Conservation (phyloP, 1,140 invertebrate species). For the Drosophila lini region DNA sequence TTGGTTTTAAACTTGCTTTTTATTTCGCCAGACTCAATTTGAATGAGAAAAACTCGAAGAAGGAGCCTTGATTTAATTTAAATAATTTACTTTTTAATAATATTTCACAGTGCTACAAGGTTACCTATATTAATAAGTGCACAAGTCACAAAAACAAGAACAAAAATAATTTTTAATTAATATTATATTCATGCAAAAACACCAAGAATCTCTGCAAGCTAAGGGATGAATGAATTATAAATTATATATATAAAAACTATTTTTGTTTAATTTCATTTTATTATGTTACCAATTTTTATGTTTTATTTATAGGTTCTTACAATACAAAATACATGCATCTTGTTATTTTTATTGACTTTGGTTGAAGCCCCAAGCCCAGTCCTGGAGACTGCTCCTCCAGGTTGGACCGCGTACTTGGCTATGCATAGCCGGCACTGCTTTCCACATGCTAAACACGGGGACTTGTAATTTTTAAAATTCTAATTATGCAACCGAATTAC, state of each 20-base stretch:
- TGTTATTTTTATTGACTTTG: background rate
- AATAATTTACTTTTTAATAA: no score
- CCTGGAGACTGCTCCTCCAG: background rate
- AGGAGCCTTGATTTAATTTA: background rate
- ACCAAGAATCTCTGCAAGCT: no score
- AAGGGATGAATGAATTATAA: no score
- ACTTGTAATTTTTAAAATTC: slow-evolving; percentile 70
- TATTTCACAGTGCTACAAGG: no score
- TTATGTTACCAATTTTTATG: no score
- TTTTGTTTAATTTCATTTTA: no score
- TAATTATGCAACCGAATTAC: slow-evolving; percentile 80
- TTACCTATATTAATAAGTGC: no score
- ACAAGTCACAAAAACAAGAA: no score
- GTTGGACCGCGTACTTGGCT: background rate
- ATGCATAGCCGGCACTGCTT: background rate
- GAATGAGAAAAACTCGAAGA: background rate
- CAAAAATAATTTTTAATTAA: no score
- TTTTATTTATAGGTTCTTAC: no score
- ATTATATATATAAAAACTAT: no score
- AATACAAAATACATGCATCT: background rate
- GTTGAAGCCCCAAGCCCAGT: background rate
- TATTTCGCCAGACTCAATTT: background rate
- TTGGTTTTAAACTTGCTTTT: background rate
- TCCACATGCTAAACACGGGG: slow-evolving; percentile 51
- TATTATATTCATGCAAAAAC: no score